Evolutionary conservation across 2,888 invertebrate genomes (phyloP).

Genomic region (Lithophane ornitopus): DNA sequence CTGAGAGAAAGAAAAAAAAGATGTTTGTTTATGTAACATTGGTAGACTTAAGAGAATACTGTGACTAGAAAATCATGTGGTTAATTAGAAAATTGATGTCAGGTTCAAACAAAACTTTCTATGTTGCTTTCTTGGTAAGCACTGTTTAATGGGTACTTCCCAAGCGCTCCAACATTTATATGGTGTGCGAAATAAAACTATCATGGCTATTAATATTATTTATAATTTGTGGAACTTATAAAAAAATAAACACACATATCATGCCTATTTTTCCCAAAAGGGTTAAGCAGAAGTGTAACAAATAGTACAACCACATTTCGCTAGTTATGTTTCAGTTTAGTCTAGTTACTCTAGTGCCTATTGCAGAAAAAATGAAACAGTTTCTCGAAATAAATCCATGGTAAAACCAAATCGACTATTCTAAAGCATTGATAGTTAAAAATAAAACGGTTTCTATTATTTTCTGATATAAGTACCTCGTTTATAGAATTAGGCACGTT

Average conservation of each 20-base stretch:
- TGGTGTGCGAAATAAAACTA: neutral
- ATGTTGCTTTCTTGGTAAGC: neutral
- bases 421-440: neutral
- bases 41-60: neutral
- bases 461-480: conserved; percentile 67
- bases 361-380: neutral
- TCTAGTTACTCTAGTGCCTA: neutral
- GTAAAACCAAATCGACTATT: neutral
- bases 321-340: neutral
- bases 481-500: conserved; percentile 86
- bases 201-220: neutral
- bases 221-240: neutral
- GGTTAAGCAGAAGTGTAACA: neutral
- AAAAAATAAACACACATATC: neutral
- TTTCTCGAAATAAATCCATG: neutral
- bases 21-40: neutral
- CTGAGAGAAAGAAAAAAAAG: conserved; percentile 75
- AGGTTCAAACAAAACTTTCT: neutral
- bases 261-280: neutral
- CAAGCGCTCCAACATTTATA: neutral
- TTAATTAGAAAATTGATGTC: neutral
- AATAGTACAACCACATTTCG: neutral
- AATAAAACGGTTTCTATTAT: neutral
- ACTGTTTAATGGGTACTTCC: neutral
- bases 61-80: neutral